Evolutionary conservation across 2,888 invertebrate species (phyloP).

Genomic region (Dinocampus coccinellae): DNA sequence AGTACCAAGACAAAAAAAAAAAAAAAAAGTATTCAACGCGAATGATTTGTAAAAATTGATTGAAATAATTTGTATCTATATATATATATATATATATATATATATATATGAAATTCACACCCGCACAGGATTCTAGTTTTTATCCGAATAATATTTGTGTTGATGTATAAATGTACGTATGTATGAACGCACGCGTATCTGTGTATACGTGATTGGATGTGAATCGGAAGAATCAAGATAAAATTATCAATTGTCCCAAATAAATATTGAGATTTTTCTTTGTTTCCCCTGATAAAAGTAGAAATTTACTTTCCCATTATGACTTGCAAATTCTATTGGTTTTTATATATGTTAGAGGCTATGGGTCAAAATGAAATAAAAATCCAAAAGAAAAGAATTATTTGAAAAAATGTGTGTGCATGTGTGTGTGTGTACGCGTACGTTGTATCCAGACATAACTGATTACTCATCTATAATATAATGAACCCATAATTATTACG

Average conservation of each 20-base stretch:
- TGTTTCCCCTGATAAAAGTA: background rate
- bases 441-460: too few relatives aligned
- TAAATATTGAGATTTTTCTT: too few relatives aligned
- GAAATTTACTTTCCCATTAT: background rate
- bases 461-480: constrained; percentile 19
- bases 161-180: constrained; percentile 6
- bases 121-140: too few relatives aligned
- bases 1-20: constrained; percentile 16
- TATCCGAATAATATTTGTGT: background rate
- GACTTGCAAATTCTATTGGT: background rate
- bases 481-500: background rate
- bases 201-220: too few relatives aligned
- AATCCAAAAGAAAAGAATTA: background rate
- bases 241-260: too few relatives aligned
- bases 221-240: constrained; percentile 9
- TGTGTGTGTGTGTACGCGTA: background rate
- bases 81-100: too few relatives aligned
- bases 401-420: background rate
- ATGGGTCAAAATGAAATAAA: background rate
- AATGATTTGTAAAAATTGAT: background rate
- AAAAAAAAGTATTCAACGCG: background rate
- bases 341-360: background rate
- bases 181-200: too few relatives aligned
- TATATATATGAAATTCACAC: background rate
- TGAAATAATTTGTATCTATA: background rate